Percentiles rank a stretch among this genome's conserved stretches.
Conservation (phyloP, 2,888 invertebrate species). For the Eilema griseolum region DNA sequence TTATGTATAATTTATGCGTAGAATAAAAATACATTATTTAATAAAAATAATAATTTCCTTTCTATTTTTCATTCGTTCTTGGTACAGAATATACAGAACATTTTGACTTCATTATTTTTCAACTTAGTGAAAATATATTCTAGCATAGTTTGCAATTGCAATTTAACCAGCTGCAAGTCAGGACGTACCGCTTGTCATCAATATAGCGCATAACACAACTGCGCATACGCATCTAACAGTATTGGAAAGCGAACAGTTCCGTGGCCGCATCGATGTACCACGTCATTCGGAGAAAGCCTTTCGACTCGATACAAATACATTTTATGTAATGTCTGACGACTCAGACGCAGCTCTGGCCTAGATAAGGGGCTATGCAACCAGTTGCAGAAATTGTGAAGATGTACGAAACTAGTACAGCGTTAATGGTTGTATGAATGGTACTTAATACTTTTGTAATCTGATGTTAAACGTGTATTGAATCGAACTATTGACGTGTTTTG, state of each 20-base stretch:
- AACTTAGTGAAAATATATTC: too few relatives aligned
- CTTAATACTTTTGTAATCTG: too few relatives aligned
- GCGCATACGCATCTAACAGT: conserved; percentile 4
- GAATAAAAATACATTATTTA: too few relatives aligned
- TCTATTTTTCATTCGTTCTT: too few relatives aligned
- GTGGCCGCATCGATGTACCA: background rate
- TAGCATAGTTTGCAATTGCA: background rate
- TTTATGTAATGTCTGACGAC: conserved; percentile 22
- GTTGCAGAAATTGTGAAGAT: background rate
- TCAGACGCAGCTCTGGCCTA: background rate
- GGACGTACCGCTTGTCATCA: background rate
- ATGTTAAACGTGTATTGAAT: background rate
- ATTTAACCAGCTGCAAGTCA: background rate
- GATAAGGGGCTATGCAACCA: background rate
- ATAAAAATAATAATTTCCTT: too few relatives aligned
- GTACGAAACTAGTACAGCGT: background rate
- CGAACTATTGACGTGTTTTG: too few relatives aligned
- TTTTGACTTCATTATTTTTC: too few relatives aligned
- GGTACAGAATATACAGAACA: too few relatives aligned
- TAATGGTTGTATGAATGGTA: too few relatives aligned
- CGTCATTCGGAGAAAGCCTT: conserved; percentile 31
- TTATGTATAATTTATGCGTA: too few relatives aligned
- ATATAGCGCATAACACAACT: background rate
- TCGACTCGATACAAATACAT: conserved; percentile 14
- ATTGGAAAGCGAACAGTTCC: conserved; percentile 16